phyloP scores from a whole-genome alignment of 2,797 vertebrate species.

The Chiroxiphia lanceolata region DNA sequence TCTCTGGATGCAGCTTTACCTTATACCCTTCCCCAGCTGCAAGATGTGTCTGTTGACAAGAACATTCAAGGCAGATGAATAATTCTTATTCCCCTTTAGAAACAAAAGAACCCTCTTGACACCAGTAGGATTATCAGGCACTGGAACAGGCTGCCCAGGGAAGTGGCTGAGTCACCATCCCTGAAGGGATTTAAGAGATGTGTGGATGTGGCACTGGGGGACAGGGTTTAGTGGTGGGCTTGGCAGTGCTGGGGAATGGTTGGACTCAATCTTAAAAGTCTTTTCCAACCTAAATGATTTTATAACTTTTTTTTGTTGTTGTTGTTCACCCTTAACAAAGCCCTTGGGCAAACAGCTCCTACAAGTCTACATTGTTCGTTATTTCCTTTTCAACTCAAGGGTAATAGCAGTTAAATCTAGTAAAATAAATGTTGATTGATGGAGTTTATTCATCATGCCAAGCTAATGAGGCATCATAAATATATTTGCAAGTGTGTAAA shows the following conservation, averaged over 20 bases:
- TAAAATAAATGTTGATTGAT: constrained; percentile 54
- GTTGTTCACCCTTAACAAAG: background rate
- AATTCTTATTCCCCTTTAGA: background rate
- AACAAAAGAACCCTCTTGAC: background rate
- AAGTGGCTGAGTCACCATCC: constrained; percentile 12
- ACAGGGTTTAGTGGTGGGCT: background rate
- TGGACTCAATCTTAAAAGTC: background rate
- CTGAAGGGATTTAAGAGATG: background rate
- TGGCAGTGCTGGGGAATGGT: background rate
- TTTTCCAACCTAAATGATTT: background rate
- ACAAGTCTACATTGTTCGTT: background rate
- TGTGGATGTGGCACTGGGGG: background rate
- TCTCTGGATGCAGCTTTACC: background rate
- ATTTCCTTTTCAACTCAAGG: constrained; percentile 42
- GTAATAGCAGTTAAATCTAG: constrained; percentile 43
- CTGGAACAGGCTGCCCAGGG: background rate
- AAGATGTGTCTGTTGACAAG: background rate
- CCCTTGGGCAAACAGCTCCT: background rate
- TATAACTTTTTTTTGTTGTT: background rate
- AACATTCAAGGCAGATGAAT: background rate
- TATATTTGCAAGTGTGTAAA: constrained; percentile 25
- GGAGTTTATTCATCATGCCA: constrained; percentile 35
- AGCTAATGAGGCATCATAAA: constrained; percentile 57
- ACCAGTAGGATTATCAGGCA: background rate
- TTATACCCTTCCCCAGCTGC: background rate